Evolutionary conservation across 2,113 vertebrate genomes (phyloP).

Genomic region (Crypturellus undulatus): DNA sequence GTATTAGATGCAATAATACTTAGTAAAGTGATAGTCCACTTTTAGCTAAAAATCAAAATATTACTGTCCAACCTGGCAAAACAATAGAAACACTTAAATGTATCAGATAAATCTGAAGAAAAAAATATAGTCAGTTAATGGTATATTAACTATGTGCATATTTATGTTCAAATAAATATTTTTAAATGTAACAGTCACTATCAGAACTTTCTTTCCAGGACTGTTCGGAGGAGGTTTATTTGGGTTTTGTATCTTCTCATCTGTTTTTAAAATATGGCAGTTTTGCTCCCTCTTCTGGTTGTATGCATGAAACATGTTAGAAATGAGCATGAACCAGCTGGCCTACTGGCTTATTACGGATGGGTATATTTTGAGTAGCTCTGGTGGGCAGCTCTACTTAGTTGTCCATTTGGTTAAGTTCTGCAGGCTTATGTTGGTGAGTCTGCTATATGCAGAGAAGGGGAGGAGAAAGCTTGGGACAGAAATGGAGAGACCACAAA

Average conservation of each 20-base stretch:
- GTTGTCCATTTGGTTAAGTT: not conserved
- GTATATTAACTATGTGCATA: not conserved
- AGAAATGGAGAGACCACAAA: accelerated
- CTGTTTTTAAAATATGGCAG: constrained; percentile 25
- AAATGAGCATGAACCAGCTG: accelerated
- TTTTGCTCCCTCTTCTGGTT: constrained; percentile 86
- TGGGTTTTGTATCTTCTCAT: not conserved
- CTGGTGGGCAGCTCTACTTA: not conserved
- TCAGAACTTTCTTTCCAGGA: not conserved
- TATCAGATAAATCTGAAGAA: not conserved
- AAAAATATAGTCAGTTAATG: not conserved
- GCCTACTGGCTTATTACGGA: accelerated
- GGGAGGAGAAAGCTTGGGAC: not conserved
- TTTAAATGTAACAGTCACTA: not conserved
- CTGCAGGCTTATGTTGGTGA: not conserved
- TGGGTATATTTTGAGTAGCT: accelerated
- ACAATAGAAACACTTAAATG: not conserved
- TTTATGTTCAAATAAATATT: not conserved
- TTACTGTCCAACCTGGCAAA: not conserved
- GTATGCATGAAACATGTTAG: not conserved
- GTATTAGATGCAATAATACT: not conserved
- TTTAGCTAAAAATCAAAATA: not conserved
- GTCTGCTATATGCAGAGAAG: not conserved
- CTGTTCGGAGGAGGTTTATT: not conserved
- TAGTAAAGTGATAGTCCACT: not conserved